These are phyloP conservation scores for Dryobotodes eremita DNA, from an alignment of 2,888 invertebrate species.

Conservation along the genomic window DNA sequence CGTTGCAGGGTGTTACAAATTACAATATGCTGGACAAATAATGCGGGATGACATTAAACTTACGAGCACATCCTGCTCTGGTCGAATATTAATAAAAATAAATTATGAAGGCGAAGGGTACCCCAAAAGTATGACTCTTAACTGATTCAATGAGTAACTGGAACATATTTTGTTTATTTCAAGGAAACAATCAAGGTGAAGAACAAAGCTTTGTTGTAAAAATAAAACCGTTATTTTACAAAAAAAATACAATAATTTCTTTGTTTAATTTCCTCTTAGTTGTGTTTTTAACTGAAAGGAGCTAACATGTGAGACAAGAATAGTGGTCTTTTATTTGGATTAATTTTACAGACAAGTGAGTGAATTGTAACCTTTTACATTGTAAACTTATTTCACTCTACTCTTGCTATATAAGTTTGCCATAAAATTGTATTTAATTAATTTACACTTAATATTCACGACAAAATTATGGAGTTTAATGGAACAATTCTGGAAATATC, in stretches of 20 bases:
- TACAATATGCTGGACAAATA: conserved; percentile 11
- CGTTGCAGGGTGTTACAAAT: conserved; percentile 9
- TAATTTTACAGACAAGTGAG: neutral
- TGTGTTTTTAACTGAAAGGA: too few relatives aligned
- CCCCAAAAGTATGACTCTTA: conserved; percentile 4
- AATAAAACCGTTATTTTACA: neutral
- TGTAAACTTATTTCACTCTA: neutral
- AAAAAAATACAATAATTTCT: neutral
- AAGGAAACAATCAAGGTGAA: neutral
- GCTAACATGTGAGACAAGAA: conserved; percentile 7
- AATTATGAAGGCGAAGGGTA: neutral
- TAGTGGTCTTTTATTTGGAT: conserved; percentile 4
- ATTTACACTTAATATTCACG: neutral
- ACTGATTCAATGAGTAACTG: conserved; percentile 5
- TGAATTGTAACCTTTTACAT: neutral
- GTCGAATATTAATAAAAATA: conserved; percentile 11
- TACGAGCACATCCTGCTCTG: conserved; percentile 26
- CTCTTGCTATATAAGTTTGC: neutral
- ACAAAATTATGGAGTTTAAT: neutral
- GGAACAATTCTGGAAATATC: neutral
- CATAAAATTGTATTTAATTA: neutral
- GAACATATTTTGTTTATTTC: neutral
- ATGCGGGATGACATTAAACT: conserved; percentile 20
- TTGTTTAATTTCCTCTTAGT: neutral
- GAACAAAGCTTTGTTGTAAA: conserved; percentile 39